phyloP scores from a whole-genome alignment of 2,797 vertebrate species.

The Sebastes kiyomatsui region DNA sequence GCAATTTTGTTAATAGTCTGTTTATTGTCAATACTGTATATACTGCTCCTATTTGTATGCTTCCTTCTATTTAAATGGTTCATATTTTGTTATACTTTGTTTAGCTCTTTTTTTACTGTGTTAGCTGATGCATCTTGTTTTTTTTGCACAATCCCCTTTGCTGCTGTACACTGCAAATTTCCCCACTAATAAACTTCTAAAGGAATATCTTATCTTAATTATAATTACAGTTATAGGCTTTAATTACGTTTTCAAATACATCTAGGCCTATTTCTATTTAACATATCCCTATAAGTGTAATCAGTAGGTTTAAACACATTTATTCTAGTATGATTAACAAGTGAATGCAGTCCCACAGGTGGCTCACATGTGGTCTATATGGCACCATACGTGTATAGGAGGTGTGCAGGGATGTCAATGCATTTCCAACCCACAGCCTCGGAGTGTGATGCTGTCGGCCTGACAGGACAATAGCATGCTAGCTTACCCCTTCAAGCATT shows the following conservation, averaged over 20 bases:
- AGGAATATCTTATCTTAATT: too few relatives aligned
- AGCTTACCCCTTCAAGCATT: neutral
- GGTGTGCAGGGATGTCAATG: neutral
- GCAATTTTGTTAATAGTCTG: too few relatives aligned
- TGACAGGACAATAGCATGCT: neutral
- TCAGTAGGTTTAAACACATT: neutral
- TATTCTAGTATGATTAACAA: neutral
- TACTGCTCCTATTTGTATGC: too few relatives aligned
- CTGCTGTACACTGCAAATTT: too few relatives aligned
- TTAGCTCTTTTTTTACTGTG: too few relatives aligned
- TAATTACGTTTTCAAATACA: neutral
- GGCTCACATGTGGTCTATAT: neutral
- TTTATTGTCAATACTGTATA: too few relatives aligned
- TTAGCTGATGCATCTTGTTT: too few relatives aligned
- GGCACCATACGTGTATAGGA: neutral
- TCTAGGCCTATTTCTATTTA: too few relatives aligned
- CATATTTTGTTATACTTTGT: too few relatives aligned
- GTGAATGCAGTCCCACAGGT: conserved; percentile 48
- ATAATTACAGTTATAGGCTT: neutral
- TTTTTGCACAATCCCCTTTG: too few relatives aligned
- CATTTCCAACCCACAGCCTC: neutral
- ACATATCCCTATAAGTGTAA: neutral
- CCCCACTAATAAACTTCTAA: too few relatives aligned
- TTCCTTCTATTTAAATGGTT: too few relatives aligned
- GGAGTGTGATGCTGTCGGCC: neutral